Base-by-base conservation (phyloP, 2,888 invertebrate genomes). In the Rhamnusium bicolor region DNA sequence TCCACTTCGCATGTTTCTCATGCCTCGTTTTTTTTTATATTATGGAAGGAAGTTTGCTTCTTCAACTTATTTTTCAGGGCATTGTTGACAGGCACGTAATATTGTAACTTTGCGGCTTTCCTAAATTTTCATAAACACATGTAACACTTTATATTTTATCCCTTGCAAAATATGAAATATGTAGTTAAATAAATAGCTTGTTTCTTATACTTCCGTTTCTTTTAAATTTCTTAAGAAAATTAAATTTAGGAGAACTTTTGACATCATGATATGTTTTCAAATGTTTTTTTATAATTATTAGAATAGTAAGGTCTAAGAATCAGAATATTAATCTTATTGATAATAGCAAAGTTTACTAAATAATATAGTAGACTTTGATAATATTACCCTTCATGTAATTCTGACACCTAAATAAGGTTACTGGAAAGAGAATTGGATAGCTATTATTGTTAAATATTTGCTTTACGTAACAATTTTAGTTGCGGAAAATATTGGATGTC, bases 61-160 rank as follows among this genome's bases (percentile, higher is more conserved):
- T 32, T 32, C 32, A 32, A 32, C 32, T 32, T 32, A 24, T 56
- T 56, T 56, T 24, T 19, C 14, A 60, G 2, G 56, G 27, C 16
- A n/a, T 10, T n/a, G 27, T 29, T 56, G 56, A 60, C 60, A 60
- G 40, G 32, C 60, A 60, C 60, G 60, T 60, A 60, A 0, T 14
- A 16, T 14, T 24, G n/a, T 14, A 18, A 21, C 53, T 18, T 53
- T 21, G 7, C 19, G 53, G 53, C 53, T 21, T 12, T 19, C 7
- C 53, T 53, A 21, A 53, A 53, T 53, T 53, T 53, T 53, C 53
- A 53, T 53, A 53, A 49, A 53, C 53, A 53, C 53, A 19, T 53
- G 53, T 21, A 21, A 12, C 53, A 21, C 21, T 53, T 53, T 53
- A 21, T 21, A 21, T 53, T 53, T 53, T 21, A 53, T 21, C 53